Conservation (phyloP, 2,888 invertebrate species). For the Lithophane socia region DNA sequence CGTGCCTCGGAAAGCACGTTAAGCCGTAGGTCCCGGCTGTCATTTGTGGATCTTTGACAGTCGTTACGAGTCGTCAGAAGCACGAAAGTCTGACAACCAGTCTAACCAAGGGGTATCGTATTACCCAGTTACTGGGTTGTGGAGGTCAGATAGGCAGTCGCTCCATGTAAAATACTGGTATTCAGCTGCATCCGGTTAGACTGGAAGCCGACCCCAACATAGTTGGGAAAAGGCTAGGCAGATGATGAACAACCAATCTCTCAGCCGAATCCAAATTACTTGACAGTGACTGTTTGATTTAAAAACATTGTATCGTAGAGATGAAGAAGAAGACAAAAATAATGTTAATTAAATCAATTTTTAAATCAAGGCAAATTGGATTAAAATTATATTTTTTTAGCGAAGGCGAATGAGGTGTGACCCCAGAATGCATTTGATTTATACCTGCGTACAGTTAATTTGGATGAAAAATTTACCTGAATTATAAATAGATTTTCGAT, state of each 20-base stretch:
- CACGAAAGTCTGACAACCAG: too few species aligned
- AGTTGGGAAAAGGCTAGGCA: too few species aligned
- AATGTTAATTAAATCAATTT: neutral
- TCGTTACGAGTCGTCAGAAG: too few species aligned
- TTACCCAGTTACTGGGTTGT: too few species aligned
- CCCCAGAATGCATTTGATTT: neutral
- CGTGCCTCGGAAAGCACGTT: too few species aligned
- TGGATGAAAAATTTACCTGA: slow-evolving; percentile 8
- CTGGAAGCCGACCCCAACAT: too few species aligned
- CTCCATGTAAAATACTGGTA: too few species aligned
- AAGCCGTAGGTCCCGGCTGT: too few species aligned
- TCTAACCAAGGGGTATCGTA: too few species aligned
- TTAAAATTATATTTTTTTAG: neutral
- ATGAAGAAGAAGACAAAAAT: neutral
- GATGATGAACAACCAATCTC: neutral
- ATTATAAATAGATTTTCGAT: slow-evolving; percentile 49
- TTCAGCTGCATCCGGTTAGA: too few species aligned
- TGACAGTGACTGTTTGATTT: neutral
- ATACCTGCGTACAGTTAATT: neutral
- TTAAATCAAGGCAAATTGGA: slow-evolving; percentile 3
- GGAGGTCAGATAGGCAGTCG: too few species aligned
- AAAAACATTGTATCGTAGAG: neutral
- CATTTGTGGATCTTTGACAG: too few species aligned
- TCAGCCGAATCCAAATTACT: neutral
- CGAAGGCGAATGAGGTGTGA: neutral